These are phyloP conservation scores for Cantharis nigra DNA, from an alignment of 2,888 invertebrate species.

Conservation along the genomic window DNA sequence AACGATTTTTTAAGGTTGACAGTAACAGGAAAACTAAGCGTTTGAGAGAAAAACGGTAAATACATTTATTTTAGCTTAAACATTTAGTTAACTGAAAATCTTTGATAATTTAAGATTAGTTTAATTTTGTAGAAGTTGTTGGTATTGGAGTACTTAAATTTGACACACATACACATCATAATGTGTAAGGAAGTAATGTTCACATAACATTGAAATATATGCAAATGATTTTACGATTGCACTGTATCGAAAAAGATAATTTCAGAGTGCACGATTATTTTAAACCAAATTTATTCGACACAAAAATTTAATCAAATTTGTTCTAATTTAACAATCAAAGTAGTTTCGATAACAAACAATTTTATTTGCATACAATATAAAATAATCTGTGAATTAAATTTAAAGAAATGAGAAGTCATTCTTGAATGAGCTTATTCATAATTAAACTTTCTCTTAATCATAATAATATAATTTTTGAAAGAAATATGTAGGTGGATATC, in stretches of 20 bases:
- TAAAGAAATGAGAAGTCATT: slow-evolving; percentile 2
- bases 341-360: background rate
- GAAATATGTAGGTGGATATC: slow-evolving; percentile 1
- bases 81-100: too few relatives aligned
- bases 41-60: background rate
- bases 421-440: background rate
- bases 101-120: background rate
- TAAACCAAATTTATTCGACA: background rate
- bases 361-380: slow-evolving; percentile 1
- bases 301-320: background rate
- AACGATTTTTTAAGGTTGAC: too few relatives aligned
- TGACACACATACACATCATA: background rate
- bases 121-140: background rate
- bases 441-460: slow-evolving; percentile 2
- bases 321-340: background rate
- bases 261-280: background rate
- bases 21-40: background rate
- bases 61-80: too few relatives aligned
- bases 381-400: slow-evolving; percentile 1
- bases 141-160: background rate
- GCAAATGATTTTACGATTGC: background rate
- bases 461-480: background rate
- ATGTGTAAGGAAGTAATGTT: background rate
- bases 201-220: background rate
- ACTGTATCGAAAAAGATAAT: background rate